Evolutionary conservation across 1,140 invertebrate genomes (phyloP).

Genomic region (Lucilia cuprina): DNA sequence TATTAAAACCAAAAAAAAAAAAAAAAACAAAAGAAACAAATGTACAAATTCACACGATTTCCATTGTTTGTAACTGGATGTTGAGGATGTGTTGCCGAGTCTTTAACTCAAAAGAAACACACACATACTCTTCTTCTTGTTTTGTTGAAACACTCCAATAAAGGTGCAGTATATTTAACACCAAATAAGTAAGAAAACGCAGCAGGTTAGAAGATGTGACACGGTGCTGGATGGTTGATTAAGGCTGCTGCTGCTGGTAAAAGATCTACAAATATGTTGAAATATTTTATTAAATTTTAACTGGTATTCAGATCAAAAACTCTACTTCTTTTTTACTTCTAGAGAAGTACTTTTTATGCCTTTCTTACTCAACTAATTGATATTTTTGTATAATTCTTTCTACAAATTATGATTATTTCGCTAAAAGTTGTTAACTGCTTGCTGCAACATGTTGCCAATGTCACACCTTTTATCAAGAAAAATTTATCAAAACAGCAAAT

Average conservation of each 20-base stretch:
- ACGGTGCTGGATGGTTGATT: not conserved
- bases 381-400: no score
- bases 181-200: not conserved
- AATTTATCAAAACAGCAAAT: conserved; percentile 2
- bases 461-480: conserved; percentile 2
- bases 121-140: not conserved
- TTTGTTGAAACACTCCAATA: not conserved
- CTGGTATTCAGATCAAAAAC: no score
- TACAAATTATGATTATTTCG: not conserved
- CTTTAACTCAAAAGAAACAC: no score
- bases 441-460: conserved; percentile 4
- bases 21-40: not conserved
- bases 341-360: no score
- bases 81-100: not conserved
- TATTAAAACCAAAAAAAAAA: not conserved
- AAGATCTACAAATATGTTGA: no score
- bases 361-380: no score
- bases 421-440: not conserved
- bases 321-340: no score
- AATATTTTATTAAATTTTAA: no score
- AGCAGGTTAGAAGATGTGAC: conserved; percentile 8
- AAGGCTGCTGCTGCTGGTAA: no score
- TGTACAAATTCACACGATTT: conserved; percentile 9
- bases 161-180: conserved; percentile 13
- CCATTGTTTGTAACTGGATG: not conserved